Evolutionary conservation across 2,797 vertebrate species (phyloP).

Genomic region (Macrochelys suwanniensis): DNA sequence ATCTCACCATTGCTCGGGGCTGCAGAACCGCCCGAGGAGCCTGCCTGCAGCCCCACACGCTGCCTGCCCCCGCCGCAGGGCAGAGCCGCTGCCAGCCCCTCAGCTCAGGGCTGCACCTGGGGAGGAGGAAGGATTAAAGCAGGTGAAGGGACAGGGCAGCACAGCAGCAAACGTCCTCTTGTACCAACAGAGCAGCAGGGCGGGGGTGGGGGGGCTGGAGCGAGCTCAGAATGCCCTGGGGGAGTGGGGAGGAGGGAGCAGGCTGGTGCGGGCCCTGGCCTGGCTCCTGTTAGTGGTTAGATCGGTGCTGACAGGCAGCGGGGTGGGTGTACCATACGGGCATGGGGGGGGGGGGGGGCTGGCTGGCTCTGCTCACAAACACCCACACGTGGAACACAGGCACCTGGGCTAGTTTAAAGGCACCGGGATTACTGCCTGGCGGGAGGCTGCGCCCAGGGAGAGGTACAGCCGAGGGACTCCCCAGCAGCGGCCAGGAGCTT

Average conservation of each 20-base stretch:
- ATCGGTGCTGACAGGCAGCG: not conserved
- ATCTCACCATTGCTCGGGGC: not conserved
- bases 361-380: too few relatives aligned
- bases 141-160: not conserved
- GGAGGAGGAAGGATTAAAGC: conserved; percentile 56
- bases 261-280: not conserved
- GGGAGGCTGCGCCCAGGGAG: not conserved
- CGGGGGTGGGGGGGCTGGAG: not conserved
- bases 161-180: not conserved
- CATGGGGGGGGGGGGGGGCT: too few relatives aligned
- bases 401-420: not conserved
- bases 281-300: not conserved
- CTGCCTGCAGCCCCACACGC: not conserved
- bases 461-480: not conserved
- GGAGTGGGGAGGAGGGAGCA: not conserved
- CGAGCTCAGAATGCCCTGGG: too few relatives aligned
- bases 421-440: not conserved
- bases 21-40: not conserved
- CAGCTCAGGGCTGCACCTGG: too few relatives aligned
- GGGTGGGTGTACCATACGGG: not conserved
- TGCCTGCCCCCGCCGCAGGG: not conserved
- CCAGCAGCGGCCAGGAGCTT: not conserved
- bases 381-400: not conserved
- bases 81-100: not conserved
- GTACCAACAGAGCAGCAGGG: not conserved